These are phyloP conservation scores for Eilema caniola DNA, from an alignment of 2,888 invertebrate genomes.

Conservation along the genomic window DNA sequence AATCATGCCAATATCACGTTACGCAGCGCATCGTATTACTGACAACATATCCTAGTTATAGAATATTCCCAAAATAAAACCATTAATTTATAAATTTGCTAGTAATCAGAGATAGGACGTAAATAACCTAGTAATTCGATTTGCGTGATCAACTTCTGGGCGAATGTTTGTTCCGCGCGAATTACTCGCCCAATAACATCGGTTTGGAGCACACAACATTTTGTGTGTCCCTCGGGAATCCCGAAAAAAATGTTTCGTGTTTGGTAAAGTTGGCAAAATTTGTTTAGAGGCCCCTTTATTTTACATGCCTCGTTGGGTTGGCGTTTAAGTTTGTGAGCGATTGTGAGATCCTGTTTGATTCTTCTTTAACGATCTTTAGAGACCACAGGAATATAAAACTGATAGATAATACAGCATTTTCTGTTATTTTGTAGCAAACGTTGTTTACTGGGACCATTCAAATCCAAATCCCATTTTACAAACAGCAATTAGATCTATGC, in stretches of 20 bases:
- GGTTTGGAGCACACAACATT: conserved; percentile 18
- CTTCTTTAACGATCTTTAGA: conserved; percentile 1
- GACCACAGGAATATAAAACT: neutral
- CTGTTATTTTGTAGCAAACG: neutral
- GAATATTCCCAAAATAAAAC: conserved; percentile 16
- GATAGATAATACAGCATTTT: neutral
- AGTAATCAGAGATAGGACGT: conserved; percentile 25
- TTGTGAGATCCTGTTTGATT: neutral
- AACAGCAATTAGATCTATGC: too few species aligned
- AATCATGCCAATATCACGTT: neutral
- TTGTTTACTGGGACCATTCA: too few species aligned
- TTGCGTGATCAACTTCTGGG: conserved; percentile 26
- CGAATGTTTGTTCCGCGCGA: conserved; percentile 27
- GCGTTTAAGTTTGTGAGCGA: neutral
- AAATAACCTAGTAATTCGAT: conserved; percentile 27
- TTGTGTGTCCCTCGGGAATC: conserved; percentile 15
- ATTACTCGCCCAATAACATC: conserved; percentile 17
- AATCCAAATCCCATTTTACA: too few species aligned
- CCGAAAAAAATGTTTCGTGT: conserved; percentile 6
- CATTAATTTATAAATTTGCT: conserved; percentile 26
- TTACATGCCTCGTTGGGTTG: neutral
- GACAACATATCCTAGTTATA: neutral
- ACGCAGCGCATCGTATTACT: neutral
- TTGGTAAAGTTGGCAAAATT: neutral
- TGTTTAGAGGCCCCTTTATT: conserved; percentile 3